Percentiles rank a stretch among this genome's conserved stretches.
Conservation (phyloP, 2,113 vertebrate genomes). For the Platysternon megacephalum region DNA sequence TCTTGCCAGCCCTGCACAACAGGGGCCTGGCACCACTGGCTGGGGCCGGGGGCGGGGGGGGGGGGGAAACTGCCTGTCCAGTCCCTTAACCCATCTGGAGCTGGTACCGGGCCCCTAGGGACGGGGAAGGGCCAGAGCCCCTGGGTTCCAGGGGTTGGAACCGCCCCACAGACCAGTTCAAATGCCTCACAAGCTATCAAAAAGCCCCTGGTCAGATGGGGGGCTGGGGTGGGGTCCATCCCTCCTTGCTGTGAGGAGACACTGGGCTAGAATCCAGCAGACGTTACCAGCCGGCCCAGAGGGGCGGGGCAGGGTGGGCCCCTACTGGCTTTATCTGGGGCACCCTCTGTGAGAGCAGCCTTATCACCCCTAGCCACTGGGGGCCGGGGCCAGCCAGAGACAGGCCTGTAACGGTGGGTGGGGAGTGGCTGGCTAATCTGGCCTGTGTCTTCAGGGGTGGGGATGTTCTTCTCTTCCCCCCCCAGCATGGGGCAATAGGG, state of each 20-base stretch:
- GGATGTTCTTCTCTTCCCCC: no score
- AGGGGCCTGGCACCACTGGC: no score
- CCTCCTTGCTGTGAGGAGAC: background rate
- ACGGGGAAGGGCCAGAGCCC: background rate
- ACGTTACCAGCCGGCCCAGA: background rate
- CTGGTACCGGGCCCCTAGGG: background rate
- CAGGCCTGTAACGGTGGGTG: no score
- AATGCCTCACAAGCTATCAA: background rate
- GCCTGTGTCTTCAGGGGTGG: background rate
- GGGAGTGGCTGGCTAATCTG: background rate
- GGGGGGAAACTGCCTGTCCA: background rate
- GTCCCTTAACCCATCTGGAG: background rate
- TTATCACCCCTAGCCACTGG: background rate
- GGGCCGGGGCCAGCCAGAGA: background rate
- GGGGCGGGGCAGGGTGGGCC: background rate
- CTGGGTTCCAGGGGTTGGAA: no score
- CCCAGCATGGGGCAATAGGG: no score
- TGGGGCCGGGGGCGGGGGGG: no score
- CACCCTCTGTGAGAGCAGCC: background rate
- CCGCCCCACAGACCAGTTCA: background rate
- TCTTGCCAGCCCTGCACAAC: no score
- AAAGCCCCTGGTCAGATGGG: no score
- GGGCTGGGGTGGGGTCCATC: no score
- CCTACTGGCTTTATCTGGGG: conserved; percentile 12
- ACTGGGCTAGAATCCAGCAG: background rate